These are phyloP conservation scores for Anticlea derivata DNA, from an alignment of 2,888 invertebrate genomes.

Conservation along the genomic window DNA sequence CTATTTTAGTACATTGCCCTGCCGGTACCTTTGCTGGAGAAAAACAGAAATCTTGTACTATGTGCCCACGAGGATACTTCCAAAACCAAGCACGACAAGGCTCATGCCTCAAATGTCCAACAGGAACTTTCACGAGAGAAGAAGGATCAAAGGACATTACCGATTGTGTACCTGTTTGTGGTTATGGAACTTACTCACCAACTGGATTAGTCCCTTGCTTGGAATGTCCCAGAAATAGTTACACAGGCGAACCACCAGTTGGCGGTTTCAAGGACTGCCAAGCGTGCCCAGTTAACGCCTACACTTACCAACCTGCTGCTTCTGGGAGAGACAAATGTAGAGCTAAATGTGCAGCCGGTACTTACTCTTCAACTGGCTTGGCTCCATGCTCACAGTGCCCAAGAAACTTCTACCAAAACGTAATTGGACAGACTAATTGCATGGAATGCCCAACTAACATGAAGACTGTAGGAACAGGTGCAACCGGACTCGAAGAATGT, in stretches of 20 bases:
- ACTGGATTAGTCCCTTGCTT: slow-evolving; percentile 96
- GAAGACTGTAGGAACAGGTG: slow-evolving; percentile 91
- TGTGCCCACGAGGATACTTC: slow-evolving; percentile 96
- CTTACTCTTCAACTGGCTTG: slow-evolving; percentile 96
- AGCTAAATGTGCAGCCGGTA: slow-evolving; percentile 94
- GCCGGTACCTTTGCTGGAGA: slow-evolving; percentile 97
- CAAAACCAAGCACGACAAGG: slow-evolving; percentile 96
- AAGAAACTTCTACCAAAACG: slow-evolving; percentile 94
- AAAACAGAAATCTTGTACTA: slow-evolving; percentile 95
- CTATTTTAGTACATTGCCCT: slow-evolving; percentile 94
- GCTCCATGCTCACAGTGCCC: slow-evolving; percentile 97
- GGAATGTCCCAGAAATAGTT: slow-evolving; percentile 97
- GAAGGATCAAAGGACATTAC: slow-evolving; percentile 93
- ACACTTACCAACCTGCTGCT: slow-evolving; percentile 96
- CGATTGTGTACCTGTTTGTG: slow-evolving; percentile 97
- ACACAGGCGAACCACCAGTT: slow-evolving; percentile 93
- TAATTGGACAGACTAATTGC: slow-evolving; percentile 93
- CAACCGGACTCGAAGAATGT: slow-evolving; percentile 93
- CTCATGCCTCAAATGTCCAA: slow-evolving; percentile 94
- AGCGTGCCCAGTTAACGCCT: slow-evolving; percentile 94
- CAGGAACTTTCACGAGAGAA: slow-evolving; percentile 96
- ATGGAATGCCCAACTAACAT: slow-evolving; percentile 95
- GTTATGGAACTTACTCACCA: slow-evolving; percentile 97
- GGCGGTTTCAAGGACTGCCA: slow-evolving; percentile 97
- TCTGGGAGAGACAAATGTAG: slow-evolving; percentile 92